These are phyloP conservation scores for Chamaea fasciata DNA, from an alignment of 2,113 vertebrate genomes.

Conservation along the genomic window DNA sequence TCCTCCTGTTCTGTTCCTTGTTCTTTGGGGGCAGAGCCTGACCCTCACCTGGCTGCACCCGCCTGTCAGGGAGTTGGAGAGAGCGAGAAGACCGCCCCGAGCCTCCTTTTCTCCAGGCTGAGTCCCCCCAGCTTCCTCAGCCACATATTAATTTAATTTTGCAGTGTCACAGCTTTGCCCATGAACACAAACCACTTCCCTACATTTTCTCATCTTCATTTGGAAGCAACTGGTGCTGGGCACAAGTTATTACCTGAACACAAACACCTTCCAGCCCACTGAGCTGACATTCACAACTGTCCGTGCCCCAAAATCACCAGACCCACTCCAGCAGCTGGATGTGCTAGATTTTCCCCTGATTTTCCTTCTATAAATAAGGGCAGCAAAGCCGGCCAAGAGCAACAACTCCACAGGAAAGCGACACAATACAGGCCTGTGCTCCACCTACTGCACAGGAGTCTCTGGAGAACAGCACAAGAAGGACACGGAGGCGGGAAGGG, in stretches of 20 bases:
- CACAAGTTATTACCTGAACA: neutral
- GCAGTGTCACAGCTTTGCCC: neutral
- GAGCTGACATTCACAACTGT: neutral
- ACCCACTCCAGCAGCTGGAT: neutral
- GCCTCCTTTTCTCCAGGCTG: neutral
- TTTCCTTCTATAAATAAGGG: constrained; percentile 2
- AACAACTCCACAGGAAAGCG: constrained; percentile 68
- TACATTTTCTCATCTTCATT: neutral
- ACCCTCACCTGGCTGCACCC: neutral
- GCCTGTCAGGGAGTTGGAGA: neutral
- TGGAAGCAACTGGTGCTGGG: neutral
- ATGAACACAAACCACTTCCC: neutral
- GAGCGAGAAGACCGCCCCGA: neutral
- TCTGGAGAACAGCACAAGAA: constrained; percentile 29
- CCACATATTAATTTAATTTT: neutral
- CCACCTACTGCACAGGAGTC: constrained; percentile 67
- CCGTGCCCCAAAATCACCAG: neutral
- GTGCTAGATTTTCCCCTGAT: neutral
- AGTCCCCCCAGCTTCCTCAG: neutral
- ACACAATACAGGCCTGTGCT: constrained; percentile 66
- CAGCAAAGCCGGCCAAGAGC: constrained; percentile 49
- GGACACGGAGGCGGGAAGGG: constrained; percentile 1
- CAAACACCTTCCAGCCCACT: neutral
- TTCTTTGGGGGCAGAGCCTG: neutral
- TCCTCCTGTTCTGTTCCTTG: neutral